Conservation (phyloP, 2,113 vertebrate species). For the Limanda limanda region DNA sequence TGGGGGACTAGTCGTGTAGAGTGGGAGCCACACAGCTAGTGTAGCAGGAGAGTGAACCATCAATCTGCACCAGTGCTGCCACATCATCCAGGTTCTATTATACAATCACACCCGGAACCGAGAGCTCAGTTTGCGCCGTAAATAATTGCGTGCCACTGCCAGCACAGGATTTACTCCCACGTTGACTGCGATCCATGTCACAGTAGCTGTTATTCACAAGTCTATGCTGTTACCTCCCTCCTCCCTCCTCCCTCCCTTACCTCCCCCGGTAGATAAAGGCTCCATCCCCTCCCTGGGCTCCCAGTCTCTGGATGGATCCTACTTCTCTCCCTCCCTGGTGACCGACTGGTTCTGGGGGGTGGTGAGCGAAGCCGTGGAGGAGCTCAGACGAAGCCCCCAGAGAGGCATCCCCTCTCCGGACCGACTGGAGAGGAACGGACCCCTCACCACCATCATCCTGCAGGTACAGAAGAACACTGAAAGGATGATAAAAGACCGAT, state of each 20-base stretch:
- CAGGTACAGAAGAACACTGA: slow-evolving; percentile 56
- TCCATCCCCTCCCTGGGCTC: slow-evolving; percentile 73
- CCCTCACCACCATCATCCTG: slow-evolving; percentile 83
- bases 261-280: slow-evolving; percentile 49
- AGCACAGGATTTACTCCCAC: no score
- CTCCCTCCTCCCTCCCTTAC: neutral
- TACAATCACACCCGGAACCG: no score
- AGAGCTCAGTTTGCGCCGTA: no score
- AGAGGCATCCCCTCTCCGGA: slow-evolving; percentile 82
- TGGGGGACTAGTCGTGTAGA: no score
- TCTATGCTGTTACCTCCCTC: neutral
- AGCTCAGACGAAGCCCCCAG: slow-evolving; percentile 80
- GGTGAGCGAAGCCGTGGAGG: slow-evolving; percentile 79
- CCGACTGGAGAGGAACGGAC: slow-evolving; percentile 82
- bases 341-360: slow-evolving; percentile 85
- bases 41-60: no score
- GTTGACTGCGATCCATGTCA: no score
- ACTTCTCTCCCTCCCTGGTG: slow-evolving; percentile 84
- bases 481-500: no score
- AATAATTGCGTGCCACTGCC: no score
- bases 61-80: no score
- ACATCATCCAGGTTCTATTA: no score
- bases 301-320: slow-evolving; percentile 82
- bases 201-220: neutral
- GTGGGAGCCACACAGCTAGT: no score